Conservation (phyloP, 2,113 vertebrate genomes). For the Puma concolor region DNA sequence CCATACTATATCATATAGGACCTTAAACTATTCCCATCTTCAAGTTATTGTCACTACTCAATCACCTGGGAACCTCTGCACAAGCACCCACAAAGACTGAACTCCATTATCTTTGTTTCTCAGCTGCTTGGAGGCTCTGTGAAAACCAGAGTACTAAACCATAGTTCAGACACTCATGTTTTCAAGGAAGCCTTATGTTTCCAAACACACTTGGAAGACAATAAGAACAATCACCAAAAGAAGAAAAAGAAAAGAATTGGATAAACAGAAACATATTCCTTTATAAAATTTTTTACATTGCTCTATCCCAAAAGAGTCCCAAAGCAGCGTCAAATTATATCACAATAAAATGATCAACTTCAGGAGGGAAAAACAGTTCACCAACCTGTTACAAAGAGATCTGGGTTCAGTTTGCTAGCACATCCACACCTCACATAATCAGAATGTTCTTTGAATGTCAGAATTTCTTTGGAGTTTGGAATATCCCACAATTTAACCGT, state of each 20-base stretch:
- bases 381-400: constrained; percentile 96
- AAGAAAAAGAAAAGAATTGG: background rate
- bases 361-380: background rate
- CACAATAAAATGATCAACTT: background rate
- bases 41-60: background rate
- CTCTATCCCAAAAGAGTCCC: background rate
- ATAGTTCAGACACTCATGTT: background rate
- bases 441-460: constrained; percentile 91
- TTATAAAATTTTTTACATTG: background rate
- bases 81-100: background rate
- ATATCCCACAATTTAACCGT: constrained; percentile 95
- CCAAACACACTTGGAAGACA: background rate
- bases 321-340: background rate
- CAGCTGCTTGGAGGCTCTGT: background rate
- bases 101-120: background rate
- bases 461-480: constrained; percentile 89
- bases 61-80: background rate
- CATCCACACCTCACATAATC: constrained; percentile 96
- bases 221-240: background rate
- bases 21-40: background rate
- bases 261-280: background rate
- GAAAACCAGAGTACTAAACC: background rate
- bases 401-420: constrained; percentile 92
- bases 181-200: background rate
- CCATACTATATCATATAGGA: background rate